These are phyloP conservation scores for Napeogenes inachia DNA, from an alignment of 2,888 invertebrate species.

Conservation along the genomic window DNA sequence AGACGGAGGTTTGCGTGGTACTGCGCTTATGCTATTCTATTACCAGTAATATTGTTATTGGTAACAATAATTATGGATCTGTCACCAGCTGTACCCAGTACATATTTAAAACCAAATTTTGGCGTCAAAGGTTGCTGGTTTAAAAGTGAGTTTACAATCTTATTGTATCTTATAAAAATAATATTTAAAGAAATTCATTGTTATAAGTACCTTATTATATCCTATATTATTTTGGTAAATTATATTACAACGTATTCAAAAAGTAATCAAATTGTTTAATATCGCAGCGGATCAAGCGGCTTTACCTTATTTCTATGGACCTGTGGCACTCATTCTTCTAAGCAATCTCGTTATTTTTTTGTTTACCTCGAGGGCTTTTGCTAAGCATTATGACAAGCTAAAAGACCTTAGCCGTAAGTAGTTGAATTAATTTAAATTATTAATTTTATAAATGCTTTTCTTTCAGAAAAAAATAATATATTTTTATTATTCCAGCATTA, in stretches of 20 bases:
- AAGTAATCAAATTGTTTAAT: constrained; percentile 28
- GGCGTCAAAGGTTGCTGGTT: constrained; percentile 80
- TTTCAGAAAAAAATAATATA: constrained; percentile 11
- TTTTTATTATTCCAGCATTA: constrained; percentile 43
- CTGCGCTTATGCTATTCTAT: constrained; percentile 75
- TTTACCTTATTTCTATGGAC: constrained; percentile 80
- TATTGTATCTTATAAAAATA: background rate
- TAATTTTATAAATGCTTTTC: constrained; percentile 7
- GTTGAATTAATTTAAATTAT: background rate
- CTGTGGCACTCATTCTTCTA: constrained; percentile 74
- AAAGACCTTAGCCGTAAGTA: constrained; percentile 69
- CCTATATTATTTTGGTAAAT: background rate
- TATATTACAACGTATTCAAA: background rate
- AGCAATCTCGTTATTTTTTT: constrained; percentile 75
- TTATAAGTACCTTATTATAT: background rate
- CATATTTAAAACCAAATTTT: constrained; percentile 78
- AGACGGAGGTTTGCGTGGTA: constrained; percentile 76
- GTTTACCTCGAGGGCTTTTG: constrained; percentile 72
- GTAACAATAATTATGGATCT: constrained; percentile 78
- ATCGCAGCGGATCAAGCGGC: constrained; percentile 76
- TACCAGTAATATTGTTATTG: constrained; percentile 71
- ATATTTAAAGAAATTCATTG: background rate
- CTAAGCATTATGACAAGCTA: constrained; percentile 70
- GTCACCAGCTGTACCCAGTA: constrained; percentile 78
- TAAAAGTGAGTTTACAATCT: constrained; percentile 67